Conservation (phyloP, 1,140 invertebrate species). For the Dendrolimus kikuchii region DNA sequence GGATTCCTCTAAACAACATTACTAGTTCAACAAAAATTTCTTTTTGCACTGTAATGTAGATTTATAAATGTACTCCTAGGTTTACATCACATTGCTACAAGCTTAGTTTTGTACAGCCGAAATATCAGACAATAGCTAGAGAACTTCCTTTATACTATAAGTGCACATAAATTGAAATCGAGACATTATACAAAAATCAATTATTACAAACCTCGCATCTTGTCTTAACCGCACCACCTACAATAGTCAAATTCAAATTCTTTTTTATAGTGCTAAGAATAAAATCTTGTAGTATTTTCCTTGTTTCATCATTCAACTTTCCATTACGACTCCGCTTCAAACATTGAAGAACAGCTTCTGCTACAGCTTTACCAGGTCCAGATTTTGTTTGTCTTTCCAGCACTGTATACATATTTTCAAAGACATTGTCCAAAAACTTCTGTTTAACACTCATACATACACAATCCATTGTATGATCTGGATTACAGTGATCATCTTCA, state of each 20-base stretch:
- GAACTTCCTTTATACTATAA: neutral
- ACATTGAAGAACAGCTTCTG: slow-evolving; percentile 36
- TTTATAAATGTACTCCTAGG: no score
- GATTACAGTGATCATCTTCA: slow-evolving; percentile 30
- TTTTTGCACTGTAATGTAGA: no score
- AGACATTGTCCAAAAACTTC: slow-evolving; percentile 56
- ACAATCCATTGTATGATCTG: slow-evolving; percentile 36
- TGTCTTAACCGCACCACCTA: slow-evolving; percentile 62
- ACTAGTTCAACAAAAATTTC: no score
- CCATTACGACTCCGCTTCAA: slow-evolving; percentile 54
- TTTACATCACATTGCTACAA: no score
- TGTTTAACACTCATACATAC: slow-evolving; percentile 50
- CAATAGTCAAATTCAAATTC: slow-evolving; percentile 55
- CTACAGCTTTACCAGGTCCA: slow-evolving; percentile 36
- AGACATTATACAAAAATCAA: neutral
- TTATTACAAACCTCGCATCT: slow-evolving; percentile 47
- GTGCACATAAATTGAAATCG: neutral
- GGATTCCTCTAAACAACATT: neutral
- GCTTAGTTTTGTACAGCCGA: no score
- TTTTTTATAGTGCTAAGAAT: slow-evolving; percentile 47
- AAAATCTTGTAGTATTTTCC: slow-evolving; percentile 47
- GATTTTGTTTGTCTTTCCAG: slow-evolving; percentile 43
- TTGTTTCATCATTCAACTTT: slow-evolving; percentile 43
- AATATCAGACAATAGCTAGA: no score
- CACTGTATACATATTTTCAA: slow-evolving; percentile 59